phyloP scores from a whole-genome alignment of 2,113 vertebrate species.

The Onychostruthus taczanowskii region DNA sequence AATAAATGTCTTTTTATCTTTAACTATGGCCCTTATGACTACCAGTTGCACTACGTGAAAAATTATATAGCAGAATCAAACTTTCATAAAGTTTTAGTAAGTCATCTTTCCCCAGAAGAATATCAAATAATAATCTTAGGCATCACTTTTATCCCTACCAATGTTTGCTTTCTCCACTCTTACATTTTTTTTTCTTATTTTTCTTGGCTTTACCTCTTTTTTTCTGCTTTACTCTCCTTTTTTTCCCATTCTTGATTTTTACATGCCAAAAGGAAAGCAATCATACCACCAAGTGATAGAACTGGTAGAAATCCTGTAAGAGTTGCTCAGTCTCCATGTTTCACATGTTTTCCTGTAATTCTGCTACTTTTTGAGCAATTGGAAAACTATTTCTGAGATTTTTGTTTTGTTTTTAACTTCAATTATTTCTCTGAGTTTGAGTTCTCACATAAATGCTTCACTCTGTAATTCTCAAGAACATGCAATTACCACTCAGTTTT shows the following conservation, averaged over 20 bases:
- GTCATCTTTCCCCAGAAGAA: background rate
- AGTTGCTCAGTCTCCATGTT: background rate
- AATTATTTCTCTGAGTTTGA: background rate
- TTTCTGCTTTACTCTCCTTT: background rate
- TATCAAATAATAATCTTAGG: background rate
- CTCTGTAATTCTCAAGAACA: background rate
- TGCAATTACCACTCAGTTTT: background rate
- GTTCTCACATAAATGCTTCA: background rate
- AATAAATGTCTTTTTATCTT: background rate
- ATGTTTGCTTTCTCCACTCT: background rate
- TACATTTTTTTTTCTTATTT: background rate
- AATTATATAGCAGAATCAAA: background rate
- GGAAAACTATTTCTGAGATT: background rate
- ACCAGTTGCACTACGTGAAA: rapidly evolving
- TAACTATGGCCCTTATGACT: background rate
- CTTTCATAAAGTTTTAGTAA: background rate
- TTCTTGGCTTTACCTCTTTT: background rate
- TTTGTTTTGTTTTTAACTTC: background rate
- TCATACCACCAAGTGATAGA: background rate
- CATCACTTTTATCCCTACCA: background rate
- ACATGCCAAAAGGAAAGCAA: background rate
- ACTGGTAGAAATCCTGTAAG: background rate
- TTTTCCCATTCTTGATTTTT: background rate
- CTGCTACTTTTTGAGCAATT: background rate
- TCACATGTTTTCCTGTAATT: background rate